Conservation (phyloP, 2,888 invertebrate species). For the Drosophila demipolita region DNA sequence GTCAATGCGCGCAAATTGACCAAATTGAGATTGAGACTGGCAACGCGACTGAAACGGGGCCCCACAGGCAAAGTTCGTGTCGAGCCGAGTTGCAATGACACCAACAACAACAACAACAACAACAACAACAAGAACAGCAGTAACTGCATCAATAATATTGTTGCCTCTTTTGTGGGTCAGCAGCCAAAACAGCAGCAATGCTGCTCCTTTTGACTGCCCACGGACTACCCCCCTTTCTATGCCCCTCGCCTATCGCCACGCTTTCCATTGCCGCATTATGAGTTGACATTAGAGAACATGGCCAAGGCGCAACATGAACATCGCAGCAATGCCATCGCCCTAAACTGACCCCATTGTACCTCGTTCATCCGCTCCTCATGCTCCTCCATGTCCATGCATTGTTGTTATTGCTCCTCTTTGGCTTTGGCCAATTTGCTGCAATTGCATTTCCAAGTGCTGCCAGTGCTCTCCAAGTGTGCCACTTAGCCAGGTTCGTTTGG, state of each 20-base stretch:
- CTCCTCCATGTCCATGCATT: constrained; percentile 14
- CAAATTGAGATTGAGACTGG: constrained; percentile 52
- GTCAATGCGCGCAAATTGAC: constrained; percentile 58
- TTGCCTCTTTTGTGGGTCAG: constrained; percentile 63
- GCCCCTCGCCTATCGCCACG: not conserved
- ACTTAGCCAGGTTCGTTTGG: constrained; percentile 63
- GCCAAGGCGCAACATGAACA: constrained; percentile 66
- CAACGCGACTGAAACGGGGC: constrained; percentile 2
- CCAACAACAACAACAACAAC: constrained; percentile 44
- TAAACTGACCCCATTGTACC: constrained; percentile 76
- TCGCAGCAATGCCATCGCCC: constrained; percentile 69
- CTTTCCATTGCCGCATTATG: constrained; percentile 63
- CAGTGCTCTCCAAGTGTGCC: constrained; percentile 64
- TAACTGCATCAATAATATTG: constrained; percentile 22
- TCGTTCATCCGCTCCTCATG: constrained; percentile 11
- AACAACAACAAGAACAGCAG: constrained; percentile 21
- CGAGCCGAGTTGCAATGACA: constrained; percentile 58
- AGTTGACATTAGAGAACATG: constrained; percentile 81
- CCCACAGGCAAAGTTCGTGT: constrained; percentile 70
- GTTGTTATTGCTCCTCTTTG: constrained; percentile 44
- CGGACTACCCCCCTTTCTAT: not conserved
- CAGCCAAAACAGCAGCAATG: constrained; percentile 32
- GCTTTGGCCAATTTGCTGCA: constrained; percentile 74
- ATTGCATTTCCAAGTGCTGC: constrained; percentile 62
- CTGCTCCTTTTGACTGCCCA: constrained; percentile 5